Evolutionary conservation across 2,888 invertebrate species (phyloP).

Genomic region (Harmothoe impar): DNA sequence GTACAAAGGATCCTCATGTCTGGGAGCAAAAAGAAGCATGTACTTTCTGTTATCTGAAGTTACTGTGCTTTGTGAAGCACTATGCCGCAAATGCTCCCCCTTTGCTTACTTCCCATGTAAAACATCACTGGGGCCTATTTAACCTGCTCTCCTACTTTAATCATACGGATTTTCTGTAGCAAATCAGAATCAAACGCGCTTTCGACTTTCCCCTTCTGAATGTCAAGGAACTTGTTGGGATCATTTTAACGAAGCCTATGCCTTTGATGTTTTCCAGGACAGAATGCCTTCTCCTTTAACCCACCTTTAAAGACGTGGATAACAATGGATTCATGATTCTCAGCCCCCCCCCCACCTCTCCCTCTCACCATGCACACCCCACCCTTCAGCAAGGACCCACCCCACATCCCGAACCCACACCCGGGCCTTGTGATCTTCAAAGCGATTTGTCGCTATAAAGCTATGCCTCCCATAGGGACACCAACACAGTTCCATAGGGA

Average conservation of each 20-base stretch:
- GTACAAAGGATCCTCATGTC: too few relatives aligned
- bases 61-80: too few relatives aligned
- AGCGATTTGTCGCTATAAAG: not conserved
- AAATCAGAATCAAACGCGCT: too few relatives aligned
- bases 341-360: not conserved
- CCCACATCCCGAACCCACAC: not conserved
- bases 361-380: not conserved
- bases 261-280: not conserved
- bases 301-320: not conserved
- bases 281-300: not conserved
- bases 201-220: too few relatives aligned
- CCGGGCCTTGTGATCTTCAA: constrained; percentile 17
- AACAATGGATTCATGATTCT: not conserved
- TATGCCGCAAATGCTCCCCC: too few relatives aligned
- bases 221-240: too few relatives aligned
- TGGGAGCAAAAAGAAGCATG: too few relatives aligned
- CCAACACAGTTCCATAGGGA: not conserved
- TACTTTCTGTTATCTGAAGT: too few relatives aligned
- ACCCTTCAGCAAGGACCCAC: not conserved
- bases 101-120: too few relatives aligned
- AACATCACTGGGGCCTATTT: too few relatives aligned
- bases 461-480: not conserved
- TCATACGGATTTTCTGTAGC: too few relatives aligned
- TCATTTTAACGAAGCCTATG: not conserved
- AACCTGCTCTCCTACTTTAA: too few relatives aligned